Evolutionary conservation across 2,113 vertebrate species (phyloP).

Genomic region (Calyptommatus sinebrachiatus): DNA sequence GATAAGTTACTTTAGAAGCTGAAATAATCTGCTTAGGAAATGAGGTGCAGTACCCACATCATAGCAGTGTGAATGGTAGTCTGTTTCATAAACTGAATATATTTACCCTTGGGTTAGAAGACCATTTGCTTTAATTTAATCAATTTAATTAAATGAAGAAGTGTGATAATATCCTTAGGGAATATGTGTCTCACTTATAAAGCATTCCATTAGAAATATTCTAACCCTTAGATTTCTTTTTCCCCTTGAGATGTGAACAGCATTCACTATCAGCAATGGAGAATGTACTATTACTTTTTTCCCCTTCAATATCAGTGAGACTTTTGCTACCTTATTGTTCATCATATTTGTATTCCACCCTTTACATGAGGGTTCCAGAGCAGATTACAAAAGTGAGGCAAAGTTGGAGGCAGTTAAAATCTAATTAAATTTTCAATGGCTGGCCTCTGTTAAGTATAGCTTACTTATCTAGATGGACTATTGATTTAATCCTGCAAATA

Average conservation of each 20-base stretch:
- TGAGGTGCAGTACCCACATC: conserved; percentile 7
- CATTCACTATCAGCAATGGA: conserved; percentile 7
- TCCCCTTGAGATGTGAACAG: conserved; percentile 40
- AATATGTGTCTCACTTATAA: conserved; percentile 50
- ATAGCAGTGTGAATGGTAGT: conserved; percentile 26
- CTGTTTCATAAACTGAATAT: conserved; percentile 53
- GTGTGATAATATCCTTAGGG: conserved; percentile 50
- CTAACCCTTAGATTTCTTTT: conserved; percentile 53
- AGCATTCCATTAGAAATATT: conserved; percentile 63
- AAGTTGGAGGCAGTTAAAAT: too few relatives aligned
- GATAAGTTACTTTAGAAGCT: conserved; percentile 31
- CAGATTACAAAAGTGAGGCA: too few relatives aligned
- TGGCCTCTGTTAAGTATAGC: too few relatives aligned
- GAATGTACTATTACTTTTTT: not conserved
- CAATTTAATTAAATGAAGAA: conserved; percentile 71
- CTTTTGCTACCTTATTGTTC: not conserved
- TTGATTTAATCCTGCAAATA: too few relatives aligned
- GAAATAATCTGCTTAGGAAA: conserved; percentile 25
- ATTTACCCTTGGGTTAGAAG: conserved; percentile 50
- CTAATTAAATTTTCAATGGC: too few relatives aligned
- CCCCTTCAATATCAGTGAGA: conserved; percentile 10
- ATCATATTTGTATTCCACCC: too few relatives aligned
- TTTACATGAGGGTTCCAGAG: too few relatives aligned
- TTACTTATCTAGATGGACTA: too few relatives aligned
- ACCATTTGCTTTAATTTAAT: conserved; percentile 67